Conservation (phyloP, 2,888 invertebrate genomes). For the Microchrysa polita region DNA sequence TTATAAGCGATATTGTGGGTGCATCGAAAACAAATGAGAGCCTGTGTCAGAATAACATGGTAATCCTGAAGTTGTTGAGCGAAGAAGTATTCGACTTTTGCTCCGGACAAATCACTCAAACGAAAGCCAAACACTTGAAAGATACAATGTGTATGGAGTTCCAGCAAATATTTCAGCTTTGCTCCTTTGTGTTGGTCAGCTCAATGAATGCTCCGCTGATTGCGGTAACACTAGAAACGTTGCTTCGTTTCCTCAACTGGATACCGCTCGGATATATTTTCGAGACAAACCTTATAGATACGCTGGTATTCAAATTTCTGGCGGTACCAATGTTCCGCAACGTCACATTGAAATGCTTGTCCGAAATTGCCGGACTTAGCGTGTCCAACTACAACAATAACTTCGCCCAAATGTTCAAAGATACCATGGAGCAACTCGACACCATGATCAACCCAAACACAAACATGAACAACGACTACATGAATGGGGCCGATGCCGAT, state of each 20-base stretch:
- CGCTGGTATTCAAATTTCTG: conserved; percentile 94
- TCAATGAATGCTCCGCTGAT: conserved; percentile 97
- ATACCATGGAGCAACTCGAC: conserved; percentile 92
- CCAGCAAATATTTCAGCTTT: conserved; percentile 96
- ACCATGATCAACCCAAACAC: conserved; percentile 90
- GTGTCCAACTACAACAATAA: conserved; percentile 92
- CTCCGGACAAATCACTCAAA: conserved; percentile 97
- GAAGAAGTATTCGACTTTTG: conserved; percentile 99
- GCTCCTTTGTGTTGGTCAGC: conserved; percentile 97
- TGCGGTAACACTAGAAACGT: conserved; percentile 94
- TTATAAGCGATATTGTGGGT: conserved; percentile 98
- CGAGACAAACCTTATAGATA: conserved; percentile 96
- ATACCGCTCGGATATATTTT: conserved; percentile 99
- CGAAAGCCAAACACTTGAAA: conserved; percentile 98
- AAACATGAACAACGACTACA: conserved; percentile 94
- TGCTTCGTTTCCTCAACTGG: conserved; percentile 98
- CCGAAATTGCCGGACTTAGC: conserved; percentile 95
- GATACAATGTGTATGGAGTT: conserved; percentile 99
- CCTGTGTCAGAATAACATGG: conserved; percentile 99
- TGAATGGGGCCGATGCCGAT: conserved; percentile 92
- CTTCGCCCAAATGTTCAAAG: conserved; percentile 88
- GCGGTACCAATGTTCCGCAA: conserved; percentile 98
- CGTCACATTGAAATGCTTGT: conserved; percentile 96
- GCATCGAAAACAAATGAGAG: conserved; percentile 99
- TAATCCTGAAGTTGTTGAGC: conserved; percentile 94